Evolutionary conservation across 2,888 invertebrate species (phyloP).

Genomic region (Macrophya annulata): DNA sequence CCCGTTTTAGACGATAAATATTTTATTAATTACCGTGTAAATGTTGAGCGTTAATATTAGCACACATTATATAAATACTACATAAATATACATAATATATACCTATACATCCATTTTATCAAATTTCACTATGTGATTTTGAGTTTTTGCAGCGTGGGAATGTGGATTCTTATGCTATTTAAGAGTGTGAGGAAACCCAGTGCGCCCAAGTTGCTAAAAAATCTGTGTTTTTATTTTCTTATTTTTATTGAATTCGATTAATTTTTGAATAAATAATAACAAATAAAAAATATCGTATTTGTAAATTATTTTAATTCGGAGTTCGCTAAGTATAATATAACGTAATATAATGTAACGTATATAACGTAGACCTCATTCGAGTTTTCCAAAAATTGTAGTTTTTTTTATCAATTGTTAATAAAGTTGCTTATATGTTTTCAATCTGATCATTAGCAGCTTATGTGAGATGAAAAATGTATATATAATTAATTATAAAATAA

Average conservation of each 20-base stretch:
- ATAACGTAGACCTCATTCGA: too few species aligned
- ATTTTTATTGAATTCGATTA: neutral
- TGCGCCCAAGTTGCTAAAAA: neutral
- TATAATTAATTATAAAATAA: too few species aligned
- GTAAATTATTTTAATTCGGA: neutral
- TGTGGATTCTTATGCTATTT: constrained; percentile 7
- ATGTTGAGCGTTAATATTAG: neutral
- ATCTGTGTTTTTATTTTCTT: neutral
- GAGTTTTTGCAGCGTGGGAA: constrained; percentile 6
- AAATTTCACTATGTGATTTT: constrained; percentile 5
- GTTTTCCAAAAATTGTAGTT: too few species aligned
- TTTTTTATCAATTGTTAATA: too few species aligned
- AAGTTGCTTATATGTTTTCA: too few species aligned
- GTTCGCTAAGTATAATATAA: too few species aligned
- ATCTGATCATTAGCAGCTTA: too few species aligned
- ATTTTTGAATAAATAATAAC: neutral
- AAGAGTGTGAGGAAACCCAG: neutral
- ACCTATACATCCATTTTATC: neutral
- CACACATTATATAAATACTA: neutral
- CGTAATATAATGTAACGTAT: too few species aligned
- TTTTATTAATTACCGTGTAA: neutral
- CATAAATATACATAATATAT: neutral
- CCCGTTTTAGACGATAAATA: neutral
- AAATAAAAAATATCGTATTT: neutral
- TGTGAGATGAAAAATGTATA: too few species aligned